Base-by-base conservation (phyloP, 2,797 vertebrate genomes). In the Schizopygopsis malacanthus region DNA sequence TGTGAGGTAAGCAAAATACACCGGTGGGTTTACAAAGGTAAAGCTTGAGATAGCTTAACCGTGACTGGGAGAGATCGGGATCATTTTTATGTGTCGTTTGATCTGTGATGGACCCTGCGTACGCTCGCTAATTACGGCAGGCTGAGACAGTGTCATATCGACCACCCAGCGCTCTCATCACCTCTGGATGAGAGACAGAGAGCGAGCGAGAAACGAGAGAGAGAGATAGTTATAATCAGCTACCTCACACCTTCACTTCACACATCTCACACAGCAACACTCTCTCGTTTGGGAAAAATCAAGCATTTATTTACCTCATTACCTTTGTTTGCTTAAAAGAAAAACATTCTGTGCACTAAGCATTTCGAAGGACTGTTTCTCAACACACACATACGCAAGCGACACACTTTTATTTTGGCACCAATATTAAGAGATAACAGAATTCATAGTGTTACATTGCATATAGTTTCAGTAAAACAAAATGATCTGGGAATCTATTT, bases 71-170 rank as follows among this genome's bases (percentile, higher is more conserved):
- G 82, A 87, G 88, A 89, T 87, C 15, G 61, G 84, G 85, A 90
- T 90, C 84, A 89, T 91, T 90, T 89, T 89, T 89, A 88, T 86
- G 89, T 89, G 81, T 70, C 79, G 86, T 89, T 90, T 87, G 87
- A 85, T 89, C 79, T 41, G 77, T 85, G 85, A 88, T 71, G 86
- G 88, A 81, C 85, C 83, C 84, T 63, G 70, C 83, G 65, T 85
- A 84, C 41, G 8, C 79, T 54, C 54, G 81, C 87, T 89, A 90
- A 92, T 90, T 92, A 88, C 79, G 4, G 25, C 41, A 16, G 82
- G 77, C 85, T 79, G 79, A 85, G 83, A 28, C 73, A 85, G 82
- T 89, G 83, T 90, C 87, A 84, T 85, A 87, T 87, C 87, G 86
- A 89, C 90, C 88, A 88, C 90, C 88, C 84, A 16, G 82, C 37